Percentiles rank a stretch among this genome's conserved stretches.
phyloP scores from a whole-genome alignment of 2,797 vertebrate genomes.

The Alfaro cultratus region DNA sequence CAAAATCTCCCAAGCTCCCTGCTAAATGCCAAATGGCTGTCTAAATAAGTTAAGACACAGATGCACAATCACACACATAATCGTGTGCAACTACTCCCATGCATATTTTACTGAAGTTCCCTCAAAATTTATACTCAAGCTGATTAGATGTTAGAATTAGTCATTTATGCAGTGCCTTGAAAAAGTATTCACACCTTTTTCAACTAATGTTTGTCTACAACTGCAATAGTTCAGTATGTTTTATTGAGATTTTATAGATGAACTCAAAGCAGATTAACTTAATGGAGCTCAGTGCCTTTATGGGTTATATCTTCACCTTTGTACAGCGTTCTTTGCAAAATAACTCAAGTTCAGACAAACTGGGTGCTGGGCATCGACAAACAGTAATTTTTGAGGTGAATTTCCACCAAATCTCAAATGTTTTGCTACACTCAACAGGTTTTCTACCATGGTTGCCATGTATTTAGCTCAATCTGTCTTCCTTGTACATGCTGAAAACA shows the following conservation, averaged over 20 bases:
- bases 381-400: not conserved
- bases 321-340: not conserved
- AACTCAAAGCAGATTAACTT: not conserved
- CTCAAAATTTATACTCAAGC: conserved; percentile 26
- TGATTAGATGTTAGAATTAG: conserved; percentile 18
- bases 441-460: too few relatives aligned
- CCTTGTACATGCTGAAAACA: not conserved
- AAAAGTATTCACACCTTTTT: not conserved
- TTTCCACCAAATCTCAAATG: not conserved
- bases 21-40: conserved; percentile 60
- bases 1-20: conserved; percentile 44
- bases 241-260: not conserved
- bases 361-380: too few relatives aligned
- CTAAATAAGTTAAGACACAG: conserved; percentile 63
- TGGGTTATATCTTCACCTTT: too few relatives aligned
- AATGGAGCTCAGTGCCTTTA: not conserved
- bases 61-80: conserved; percentile 43
- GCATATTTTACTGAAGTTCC: conserved; percentile 40
- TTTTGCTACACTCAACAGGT: not conserved
- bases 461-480: too few relatives aligned
- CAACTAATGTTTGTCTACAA: not conserved
- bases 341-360: too few relatives aligned
- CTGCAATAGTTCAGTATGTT: not conserved
- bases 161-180: not conserved
- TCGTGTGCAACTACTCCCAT: conserved; percentile 39